Evolutionary conservation across 2,888 invertebrate species (phyloP).

Genomic region (Drosophila cognata): DNA sequence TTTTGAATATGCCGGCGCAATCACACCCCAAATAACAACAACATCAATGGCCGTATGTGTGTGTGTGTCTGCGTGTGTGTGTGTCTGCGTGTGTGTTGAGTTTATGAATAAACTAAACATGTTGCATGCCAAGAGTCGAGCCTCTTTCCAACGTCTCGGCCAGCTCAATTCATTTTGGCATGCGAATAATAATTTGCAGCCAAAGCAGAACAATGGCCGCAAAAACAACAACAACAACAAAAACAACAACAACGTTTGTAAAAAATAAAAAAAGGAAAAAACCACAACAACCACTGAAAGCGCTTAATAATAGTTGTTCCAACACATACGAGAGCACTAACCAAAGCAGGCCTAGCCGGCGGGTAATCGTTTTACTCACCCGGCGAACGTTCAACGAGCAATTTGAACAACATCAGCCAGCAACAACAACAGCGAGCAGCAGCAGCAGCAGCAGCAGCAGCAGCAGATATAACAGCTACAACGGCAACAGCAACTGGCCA

Average conservation of each 20-base stretch:
- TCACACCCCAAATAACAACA: conserved; percentile 20
- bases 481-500: conserved; percentile 34
- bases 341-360: conserved; percentile 73
- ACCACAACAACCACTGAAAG: conserved; percentile 46
- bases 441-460: conserved; percentile 16
- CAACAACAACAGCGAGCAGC: conserved; percentile 11
- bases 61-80: not conserved
- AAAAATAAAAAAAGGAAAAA: conserved; percentile 8
- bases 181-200: conserved; percentile 78
- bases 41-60: not conserved
- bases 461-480: conserved; percentile 11
- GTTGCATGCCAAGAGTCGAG: conserved; percentile 74
- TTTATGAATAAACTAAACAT: conserved; percentile 72
- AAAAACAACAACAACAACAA: conserved; percentile 37
- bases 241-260: conserved; percentile 23
- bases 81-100: conserved; percentile 26
- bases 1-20: conserved; percentile 66
- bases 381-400: conserved; percentile 66
- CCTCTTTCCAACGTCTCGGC: conserved; percentile 51
- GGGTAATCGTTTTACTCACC: conserved; percentile 81
- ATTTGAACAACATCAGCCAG: conserved; percentile 51
- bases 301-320: conserved; percentile 81
- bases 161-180: conserved; percentile 78
- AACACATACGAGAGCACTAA: conserved; percentile 70
- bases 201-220: conserved; percentile 79